phyloP scores from a whole-genome alignment of 2,113 vertebrate genomes.

The Alethe diademata region DNA sequence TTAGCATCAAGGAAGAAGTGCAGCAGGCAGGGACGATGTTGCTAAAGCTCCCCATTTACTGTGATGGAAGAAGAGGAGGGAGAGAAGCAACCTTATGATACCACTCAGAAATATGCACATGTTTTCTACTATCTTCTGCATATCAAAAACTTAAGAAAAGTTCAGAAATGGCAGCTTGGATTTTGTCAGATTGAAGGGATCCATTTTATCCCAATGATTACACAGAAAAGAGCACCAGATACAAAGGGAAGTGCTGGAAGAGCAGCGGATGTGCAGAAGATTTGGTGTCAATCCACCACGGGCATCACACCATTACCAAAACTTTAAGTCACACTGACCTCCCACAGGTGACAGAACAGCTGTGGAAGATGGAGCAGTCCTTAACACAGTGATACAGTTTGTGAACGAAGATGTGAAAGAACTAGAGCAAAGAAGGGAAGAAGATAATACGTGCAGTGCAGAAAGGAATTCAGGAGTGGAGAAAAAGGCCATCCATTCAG shows the following conservation, averaged over 20 bases:
- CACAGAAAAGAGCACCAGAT: not conserved
- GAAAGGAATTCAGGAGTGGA: not conserved
- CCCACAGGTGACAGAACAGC: not conserved
- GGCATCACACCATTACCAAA: not conserved
- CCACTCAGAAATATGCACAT: not conserved
- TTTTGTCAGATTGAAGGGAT: not conserved
- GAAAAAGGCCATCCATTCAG: not conserved
- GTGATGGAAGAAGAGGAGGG: not conserved
- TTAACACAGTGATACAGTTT: not conserved
- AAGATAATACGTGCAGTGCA: not conserved
- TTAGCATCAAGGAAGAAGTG: not conserved
- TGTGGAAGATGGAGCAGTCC: not conserved
- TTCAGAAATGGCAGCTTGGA: not conserved
- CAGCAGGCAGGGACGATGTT: not conserved
- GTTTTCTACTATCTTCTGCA: not conserved
- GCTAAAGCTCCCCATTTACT: not conserved
- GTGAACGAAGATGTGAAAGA: not conserved
- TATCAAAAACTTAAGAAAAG: not conserved
- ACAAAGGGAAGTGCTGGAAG: not conserved
- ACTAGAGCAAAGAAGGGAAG: not conserved
- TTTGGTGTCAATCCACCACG: fast-evolving
- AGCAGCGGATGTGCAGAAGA: not conserved
- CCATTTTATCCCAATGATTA: not conserved
- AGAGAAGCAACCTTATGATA: not conserved
- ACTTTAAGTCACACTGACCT: not conserved